Conservation (phyloP, 1,140 invertebrate species). For the Pseudomyrmex cubaensis region DNA sequence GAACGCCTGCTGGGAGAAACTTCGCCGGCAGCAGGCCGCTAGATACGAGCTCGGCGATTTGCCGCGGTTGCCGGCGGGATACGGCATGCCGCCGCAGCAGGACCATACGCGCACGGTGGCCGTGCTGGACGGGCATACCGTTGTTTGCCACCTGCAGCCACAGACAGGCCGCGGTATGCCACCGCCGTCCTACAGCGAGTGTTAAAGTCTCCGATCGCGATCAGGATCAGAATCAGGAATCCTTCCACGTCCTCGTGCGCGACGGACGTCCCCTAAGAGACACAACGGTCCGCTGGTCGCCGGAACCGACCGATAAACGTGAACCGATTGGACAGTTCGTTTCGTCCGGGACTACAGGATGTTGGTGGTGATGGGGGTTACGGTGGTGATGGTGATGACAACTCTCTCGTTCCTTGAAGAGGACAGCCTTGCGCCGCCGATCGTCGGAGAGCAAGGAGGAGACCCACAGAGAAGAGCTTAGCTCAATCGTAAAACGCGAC, state of each 20-base stretch:
- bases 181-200: constrained; percentile 88
- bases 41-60: constrained; percentile 84
- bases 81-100: constrained; percentile 84
- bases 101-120: constrained; percentile 89
- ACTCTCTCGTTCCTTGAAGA: constrained; percentile 33
- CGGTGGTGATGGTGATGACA: constrained; percentile 5
- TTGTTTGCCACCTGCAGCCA: constrained; percentile 92
- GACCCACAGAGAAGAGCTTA: constrained; percentile 36
- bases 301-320: neutral
- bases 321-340: constrained; percentile 13
- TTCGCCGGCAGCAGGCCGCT: constrained; percentile 82
- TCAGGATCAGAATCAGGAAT: neutral
- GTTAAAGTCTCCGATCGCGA: constrained; percentile 76
- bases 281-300: neutral
- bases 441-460: neutral
- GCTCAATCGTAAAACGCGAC: constrained; percentile 62
- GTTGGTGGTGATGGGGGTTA: constrained; percentile 10
- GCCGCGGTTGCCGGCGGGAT: constrained; percentile 84
- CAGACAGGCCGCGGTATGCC: constrained; percentile 85
- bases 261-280: constrained; percentile 13
- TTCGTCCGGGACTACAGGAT: constrained; percentile 12
- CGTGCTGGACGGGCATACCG: constrained; percentile 92
- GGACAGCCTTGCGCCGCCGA: constrained; percentile 21
- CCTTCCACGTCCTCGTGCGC: constrained; percentile 34
- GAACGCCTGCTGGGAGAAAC: constrained; percentile 87